Percentiles rank a stretch among this genome's conserved stretches.
Evolutionary conservation across 2,797 vertebrate genomes (phyloP).

Genomic region (Melanogrammus aeglefinus): DNA sequence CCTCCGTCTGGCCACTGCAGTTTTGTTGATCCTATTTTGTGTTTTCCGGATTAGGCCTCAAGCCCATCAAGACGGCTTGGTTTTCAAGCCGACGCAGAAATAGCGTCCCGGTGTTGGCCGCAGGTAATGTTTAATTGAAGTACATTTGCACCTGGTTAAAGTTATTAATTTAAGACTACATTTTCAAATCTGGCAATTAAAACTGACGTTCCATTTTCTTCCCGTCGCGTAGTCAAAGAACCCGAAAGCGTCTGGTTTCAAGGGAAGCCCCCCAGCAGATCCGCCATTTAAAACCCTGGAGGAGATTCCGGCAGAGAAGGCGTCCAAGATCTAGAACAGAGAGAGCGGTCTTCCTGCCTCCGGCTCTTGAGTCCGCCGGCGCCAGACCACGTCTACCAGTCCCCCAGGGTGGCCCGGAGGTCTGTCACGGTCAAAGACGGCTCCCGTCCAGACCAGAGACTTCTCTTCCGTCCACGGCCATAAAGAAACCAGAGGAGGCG

Average conservation of each 20-base stretch:
- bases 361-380: conserved; percentile 22
- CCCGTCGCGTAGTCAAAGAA: conserved; percentile 12
- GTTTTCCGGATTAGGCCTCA: conserved; percentile 66
- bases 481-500: conserved; percentile 71
- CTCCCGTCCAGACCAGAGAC: conserved; percentile 61
- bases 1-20: not conserved
- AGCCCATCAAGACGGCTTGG: conserved; percentile 81
- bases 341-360: conserved; percentile 21
- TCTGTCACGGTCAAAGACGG: conserved; percentile 38
- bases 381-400: conserved; percentile 7
- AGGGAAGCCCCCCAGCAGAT: conserved; percentile 72
- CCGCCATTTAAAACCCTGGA: conserved; percentile 88
- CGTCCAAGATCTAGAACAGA: conserved; percentile 61
- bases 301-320: conserved; percentile 89
- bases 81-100: conserved; percentile 57
- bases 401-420: conserved; percentile 46
- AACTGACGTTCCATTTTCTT: not conserved
- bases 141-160: not conserved
- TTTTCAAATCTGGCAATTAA: not conserved
- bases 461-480: conserved; percentile 79
- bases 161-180: not conserved
- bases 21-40: not conserved
- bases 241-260: conserved; percentile 35
- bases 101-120: conserved; percentile 44
- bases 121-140: conserved; percentile 62